Base-by-base conservation (phyloP, 2,797 vertebrate genomes). In the Taenioides sp. region DNA sequence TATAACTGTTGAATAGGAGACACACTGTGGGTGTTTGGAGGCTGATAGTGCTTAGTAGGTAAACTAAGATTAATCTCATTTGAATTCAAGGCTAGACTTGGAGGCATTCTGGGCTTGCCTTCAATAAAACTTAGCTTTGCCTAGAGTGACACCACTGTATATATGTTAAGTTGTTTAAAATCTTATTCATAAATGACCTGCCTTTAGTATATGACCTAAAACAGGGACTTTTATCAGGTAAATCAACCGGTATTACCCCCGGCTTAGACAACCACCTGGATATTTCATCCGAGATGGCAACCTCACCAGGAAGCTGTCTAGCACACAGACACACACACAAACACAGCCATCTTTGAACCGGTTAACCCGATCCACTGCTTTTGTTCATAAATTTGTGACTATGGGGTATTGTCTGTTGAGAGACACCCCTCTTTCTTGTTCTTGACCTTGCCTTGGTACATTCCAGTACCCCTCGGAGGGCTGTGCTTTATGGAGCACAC, bases 381-480 rank as follows among this genome's bases (percentile, higher is more conserved):
- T 85, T 85, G 82, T 87, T 78, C 59, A 43, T 34, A 65, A 63
- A 75, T 73, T 81, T 31, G 54, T 80, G 60, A 70, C 68, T 65
- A 76, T 88, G 74, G 79, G 70, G 79, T 73, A 77, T 79, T 83
- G 77, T 84, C 85, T 80, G 78, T 78, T 81, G 69, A 67, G 77
- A 80, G 74, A 74, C 87, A 82, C 83, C 87, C 86, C 89, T 84
- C 78, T 83, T 78, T 76, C 75, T 82, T 69, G 79, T 72, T 87
- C 80, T 86, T 91, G 90, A 93, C 88, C 91, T 91, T 91, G 90
- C 89, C 67, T 91, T 93, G 91, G 92, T 90, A 93, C 88, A 88
- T 88, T 91, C 92, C 90, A 83, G 87, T 69, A 85, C 87, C 88
- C 87, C 87, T 84, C 76, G 3, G 86, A 88, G 89, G 77, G 77